Evolutionary conservation across 2,113 vertebrate species (phyloP), one percentile per base, ranked within the genome.

Genomic region (Lycocorax pyrrhopterus): DNA sequence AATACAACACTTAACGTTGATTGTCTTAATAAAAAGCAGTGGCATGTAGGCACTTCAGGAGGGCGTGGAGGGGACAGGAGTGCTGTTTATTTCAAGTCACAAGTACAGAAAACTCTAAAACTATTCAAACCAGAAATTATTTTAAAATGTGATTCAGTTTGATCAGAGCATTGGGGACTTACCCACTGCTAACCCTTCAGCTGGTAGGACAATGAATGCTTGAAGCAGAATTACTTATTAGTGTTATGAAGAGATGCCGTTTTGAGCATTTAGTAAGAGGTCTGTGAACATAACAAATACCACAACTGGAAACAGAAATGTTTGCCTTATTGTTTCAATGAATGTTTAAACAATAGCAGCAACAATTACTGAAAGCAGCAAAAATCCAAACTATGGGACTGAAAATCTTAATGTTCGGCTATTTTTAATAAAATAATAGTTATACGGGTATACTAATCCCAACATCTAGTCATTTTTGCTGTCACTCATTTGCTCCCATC

Each of bases 401-500:
- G 23, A 91, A 96, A 94, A 78, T 72, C 84, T 67, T 89, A 52
- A 71, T 71, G 72, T 53, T 75, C 23, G 49, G 29, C 20, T 78
- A 55, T 83, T 63, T 77, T 91, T 66, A 2, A 55, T 58, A 84
- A 89, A 82, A 23, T 33, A 74, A 16, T 52, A 47, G 91, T 96
- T 92, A 46, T 71, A 78, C 30, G 74, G 9, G 16, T 71, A 93
- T 60, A 52, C 17, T 72, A 86, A 92, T 89, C 55, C 26, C 46
- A 94, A 46, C 49, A 71, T 76, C 44, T 88, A 78, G 33, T 32
- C 55, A 91, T 92, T 95, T 96, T 95, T 90, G 20, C 53, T 94
- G 60, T 91, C 80, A 94, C 39, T 96, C 44, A 75, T 92, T 95
- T 90, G 53, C 30, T 96, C n/a, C 32, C 67, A 77, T 78, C 67